A percentile compares a stretch with the other conserved stretches of the same genome.
phyloP scores from a whole-genome alignment of 2,888 invertebrate genomes.

The Eremobia ochroleuca region DNA sequence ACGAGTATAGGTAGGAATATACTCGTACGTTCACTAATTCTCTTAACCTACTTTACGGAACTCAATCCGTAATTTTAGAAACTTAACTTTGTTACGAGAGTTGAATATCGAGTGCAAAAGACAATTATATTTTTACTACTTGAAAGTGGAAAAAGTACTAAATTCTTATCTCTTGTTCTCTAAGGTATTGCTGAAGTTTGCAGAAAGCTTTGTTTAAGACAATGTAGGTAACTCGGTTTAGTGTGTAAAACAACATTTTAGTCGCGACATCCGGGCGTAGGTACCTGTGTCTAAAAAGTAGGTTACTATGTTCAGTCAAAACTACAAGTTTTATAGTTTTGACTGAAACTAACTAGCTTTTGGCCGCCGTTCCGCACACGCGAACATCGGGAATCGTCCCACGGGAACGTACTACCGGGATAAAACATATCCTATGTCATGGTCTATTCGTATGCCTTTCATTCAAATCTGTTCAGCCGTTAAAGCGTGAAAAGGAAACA shows the following conservation, averaged over 20 bases:
- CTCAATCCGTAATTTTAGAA: constrained; percentile 35
- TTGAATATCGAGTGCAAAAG: constrained; percentile 36
- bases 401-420: too few relatives aligned
- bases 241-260: constrained; percentile 38
- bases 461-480: background rate
- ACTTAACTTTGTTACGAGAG: constrained; percentile 51
- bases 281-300: constrained; percentile 10
- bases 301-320: background rate
- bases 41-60: constrained; percentile 47
- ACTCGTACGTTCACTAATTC: constrained; percentile 44
- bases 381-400: background rate
- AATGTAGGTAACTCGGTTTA: constrained; percentile 57
- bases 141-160: constrained; percentile 58
- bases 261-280: constrained; percentile 6
- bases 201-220: constrained; percentile 63
- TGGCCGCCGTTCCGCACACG: background rate
- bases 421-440: background rate
- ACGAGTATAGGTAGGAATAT: constrained; percentile 2
- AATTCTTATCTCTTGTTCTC: constrained; percentile 62
- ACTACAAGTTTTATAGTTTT: background rate
- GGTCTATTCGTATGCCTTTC: background rate
- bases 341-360: background rate
- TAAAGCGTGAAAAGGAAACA: background rate
- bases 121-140: constrained; percentile 66
- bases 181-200: constrained; percentile 62